Evolutionary conservation across 1,140 invertebrate species (phyloP), one percentile per base, ranked within the genome.

Genomic region (Solenopsis invicta): DNA sequence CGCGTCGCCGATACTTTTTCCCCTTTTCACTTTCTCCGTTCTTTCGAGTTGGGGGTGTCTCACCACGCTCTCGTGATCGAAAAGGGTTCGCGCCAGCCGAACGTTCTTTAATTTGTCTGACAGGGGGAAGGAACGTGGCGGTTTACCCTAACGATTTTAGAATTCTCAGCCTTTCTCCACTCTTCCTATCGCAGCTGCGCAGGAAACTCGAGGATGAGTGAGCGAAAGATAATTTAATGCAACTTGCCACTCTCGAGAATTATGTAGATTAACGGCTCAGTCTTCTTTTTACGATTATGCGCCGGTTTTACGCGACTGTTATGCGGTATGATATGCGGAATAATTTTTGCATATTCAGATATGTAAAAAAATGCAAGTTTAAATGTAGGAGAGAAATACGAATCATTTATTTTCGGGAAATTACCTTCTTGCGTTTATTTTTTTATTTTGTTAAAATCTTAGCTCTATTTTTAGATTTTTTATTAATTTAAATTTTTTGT

Each of bases 101-200:
- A 71, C 80, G 88, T 90, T 85, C 48, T 84, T 88, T 88, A 88
- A 91, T 90, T 90, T 75, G 56, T 86, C 62, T 80, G 77, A 86
- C 45, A 59, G 37, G 64, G 64, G 71, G 61, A 80, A 87, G 77
- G 21, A 45, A 61, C 29, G 13, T 24, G 16, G 24, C 24, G n/a
- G n/a, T 84, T 48, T 24, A 37, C 24, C 66, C 24, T 9, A 81
- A 66, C 75, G 52, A 62, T 87, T 88, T 81, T 81, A 67, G 69
- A 88, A 84, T 52, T 24, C 24, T 72, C 67, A 37, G 34, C 52
- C 54, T 29, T 54, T 66, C 13, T 85, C 12, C 12, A 59, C 5
- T 69, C 2, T 56, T 8, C n/a, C 21, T 59, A 13, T 52, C 74
- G n/a, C 13, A 13, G 16, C 0, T 48, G 24, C 24, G 62, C 45